Evolutionary conservation across 2,113 vertebrate genomes (phyloP), one percentile per base, ranked within the genome.

Genomic region (Bujurquina vittata): DNA sequence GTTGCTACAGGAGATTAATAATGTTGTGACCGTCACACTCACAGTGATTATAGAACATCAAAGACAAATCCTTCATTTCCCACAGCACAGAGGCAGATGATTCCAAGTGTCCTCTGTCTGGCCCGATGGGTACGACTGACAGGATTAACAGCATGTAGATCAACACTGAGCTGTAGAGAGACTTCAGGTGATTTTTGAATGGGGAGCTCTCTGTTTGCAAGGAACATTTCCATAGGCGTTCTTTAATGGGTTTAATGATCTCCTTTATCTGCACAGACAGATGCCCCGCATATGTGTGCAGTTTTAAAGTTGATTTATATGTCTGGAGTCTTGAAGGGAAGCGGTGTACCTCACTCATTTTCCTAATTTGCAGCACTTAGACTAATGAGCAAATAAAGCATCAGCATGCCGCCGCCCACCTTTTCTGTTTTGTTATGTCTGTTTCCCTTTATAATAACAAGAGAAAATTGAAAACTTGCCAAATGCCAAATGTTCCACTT

Each of bases 21-120:
- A 83, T 46, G 61, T 81, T 46, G 10, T 79, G 86, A 85, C 83
- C 22, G 58, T 88, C 90, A 89, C 75, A 81, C 83, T 87, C 40
- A 55, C 37, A 65, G 81, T 40, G 72, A 90, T 92, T 92, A 87
- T 7, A 77, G 58, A 87, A 87, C 82, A 93, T 94, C 92, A 93
- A 93, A 91, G 89, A 76, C 78, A 81, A 87, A 90, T 87, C 86
- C 87, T 26, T 84, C 5, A 77, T 88, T 87, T 92, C 87, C 80
- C 67, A 52, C 35, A 77, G 81, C 80, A 12, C 61, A 52, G n/a
- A 69, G 52, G 58, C 60, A 80, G 55, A 85, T 37, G 57, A 79
- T 49, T 55, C 79, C 65, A 26, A 59, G 46, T 82, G 83, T 55
- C 88, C 83, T 85, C 75, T 17, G 69, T 83, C 58, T 83, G 79